Conservation (phyloP, 2,888 invertebrate genomes). For the Drosophila subquinaria region DNA sequence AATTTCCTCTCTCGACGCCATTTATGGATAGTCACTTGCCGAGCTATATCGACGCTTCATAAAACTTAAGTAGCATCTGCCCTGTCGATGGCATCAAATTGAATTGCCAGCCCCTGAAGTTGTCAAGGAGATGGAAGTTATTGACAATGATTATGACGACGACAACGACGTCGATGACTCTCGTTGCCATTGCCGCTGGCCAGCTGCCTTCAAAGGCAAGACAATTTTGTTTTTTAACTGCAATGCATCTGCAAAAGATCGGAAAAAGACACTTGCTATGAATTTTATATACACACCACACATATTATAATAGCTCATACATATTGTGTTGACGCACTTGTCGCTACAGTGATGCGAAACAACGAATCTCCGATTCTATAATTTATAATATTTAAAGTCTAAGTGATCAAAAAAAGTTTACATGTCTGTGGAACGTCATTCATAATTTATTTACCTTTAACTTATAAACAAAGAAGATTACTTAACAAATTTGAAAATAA, state of each 20-base stretch:
- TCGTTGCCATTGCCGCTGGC: constrained; percentile 19
- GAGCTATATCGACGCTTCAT: constrained; percentile 67
- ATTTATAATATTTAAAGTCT: neutral
- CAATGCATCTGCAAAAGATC: constrained; percentile 28
- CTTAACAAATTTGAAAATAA: no score
- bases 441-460: neutral
- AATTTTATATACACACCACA: constrained; percentile 4
- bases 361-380: neutral
- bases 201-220: constrained; percentile 40
- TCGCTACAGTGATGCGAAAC: constrained; percentile 3
- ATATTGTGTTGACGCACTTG: neutral
- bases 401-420: neutral
- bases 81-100: constrained; percentile 57
- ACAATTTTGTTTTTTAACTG: constrained; percentile 24
- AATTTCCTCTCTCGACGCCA: constrained; percentile 42
- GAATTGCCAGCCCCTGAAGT: constrained; percentile 48
- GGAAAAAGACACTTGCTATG: constrained; percentile 41
- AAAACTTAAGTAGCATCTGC: constrained; percentile 70
- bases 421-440: neutral
- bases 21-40: constrained; percentile 57
- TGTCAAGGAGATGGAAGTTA: constrained; percentile 60
- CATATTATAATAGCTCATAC: neutral
- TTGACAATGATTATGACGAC: constrained; percentile 35
- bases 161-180: constrained; percentile 5
- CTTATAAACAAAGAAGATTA: neutral